These are phyloP conservation scores for Hyposmocoma kahamanoa DNA, from an alignment of 1,140 invertebrate species.

Conservation along the genomic window DNA sequence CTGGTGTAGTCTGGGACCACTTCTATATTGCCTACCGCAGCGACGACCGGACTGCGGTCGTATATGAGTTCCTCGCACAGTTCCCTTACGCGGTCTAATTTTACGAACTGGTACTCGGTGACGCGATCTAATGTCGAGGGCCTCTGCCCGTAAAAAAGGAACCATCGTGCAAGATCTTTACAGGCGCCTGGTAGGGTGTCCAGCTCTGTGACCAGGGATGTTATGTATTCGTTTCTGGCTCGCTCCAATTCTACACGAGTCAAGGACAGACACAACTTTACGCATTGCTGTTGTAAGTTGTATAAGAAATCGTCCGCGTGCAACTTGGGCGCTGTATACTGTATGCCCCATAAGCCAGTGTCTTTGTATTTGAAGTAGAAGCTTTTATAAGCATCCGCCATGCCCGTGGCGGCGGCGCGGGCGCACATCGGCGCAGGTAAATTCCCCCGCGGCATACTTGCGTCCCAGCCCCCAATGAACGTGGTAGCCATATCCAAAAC, in stretches of 20 bases:
- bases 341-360: slow-evolving; percentile 62
- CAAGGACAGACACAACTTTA: slow-evolving; percentile 46
- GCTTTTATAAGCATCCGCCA: slow-evolving; percentile 56
- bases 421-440: slow-evolving; percentile 40
- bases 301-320: slow-evolving; percentile 49
- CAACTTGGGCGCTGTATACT: slow-evolving; percentile 41
- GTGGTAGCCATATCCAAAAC: slow-evolving; percentile 32
- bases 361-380: slow-evolving; percentile 56
- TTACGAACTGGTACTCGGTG: slow-evolving; percentile 79
- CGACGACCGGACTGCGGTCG: slow-evolving; percentile 81
- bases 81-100: slow-evolving; percentile 74
- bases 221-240: slow-evolving; percentile 52
- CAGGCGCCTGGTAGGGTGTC: slow-evolving; percentile 85
- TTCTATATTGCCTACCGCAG: slow-evolving; percentile 81
- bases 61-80: slow-evolving; percentile 81
- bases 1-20: slow-evolving; percentile 79
- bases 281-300: slow-evolving; percentile 48
- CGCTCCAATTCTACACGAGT: slow-evolving; percentile 50
- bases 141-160: slow-evolving; percentile 82
- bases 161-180: slow-evolving; percentile 87
- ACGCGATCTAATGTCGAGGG: slow-evolving; percentile 82
- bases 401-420: slow-evolving; percentile 28
- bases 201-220: slow-evolving; percentile 77
- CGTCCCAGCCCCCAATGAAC: slow-evolving; percentile 47
- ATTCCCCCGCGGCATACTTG: slow-evolving; percentile 36